Evolutionary conservation across 2,888 invertebrate genomes (phyloP), one percentile per base, ranked within the genome.

Genomic region (Tromatobia lineatoria): DNA sequence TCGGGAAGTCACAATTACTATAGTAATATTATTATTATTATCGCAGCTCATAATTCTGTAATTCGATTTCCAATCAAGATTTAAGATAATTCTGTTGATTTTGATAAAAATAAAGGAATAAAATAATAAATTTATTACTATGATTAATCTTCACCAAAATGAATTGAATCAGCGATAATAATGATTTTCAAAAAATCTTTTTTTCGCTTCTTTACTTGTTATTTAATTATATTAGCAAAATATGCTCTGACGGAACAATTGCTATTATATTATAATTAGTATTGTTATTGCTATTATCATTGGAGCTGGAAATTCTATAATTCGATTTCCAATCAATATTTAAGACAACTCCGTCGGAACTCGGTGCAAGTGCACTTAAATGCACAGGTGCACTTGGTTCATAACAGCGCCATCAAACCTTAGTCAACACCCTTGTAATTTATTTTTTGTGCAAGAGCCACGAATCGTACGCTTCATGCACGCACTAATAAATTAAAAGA

Each of bases 331-430:
- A 15, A 59, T 59, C 25, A 29, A 29, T 25, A 25, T 15, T 29
- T 15, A n/a, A 29, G n/a, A 29, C n/a, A 59, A 59, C 15, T 29
- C 1, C 29, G 25, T 6, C 13, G 8, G 3, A 29, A 25, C 59
- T 29, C 57, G 61, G 34, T n/a, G 29, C 18, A 29, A 47, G 59
- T 47, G 47, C 59, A 45, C 73, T 29, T 18, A 47, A 25, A 34
- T 29, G 29, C 59, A 29, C 59, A 74, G 59, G 73, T 74, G 73
- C 59, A 61, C 59, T 74, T 29, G 25, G 18, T 13, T 47, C 25
- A 47, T 64, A 64, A 64, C 64, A 11, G 64, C 64, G 38, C 18
- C 38, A 64, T 42, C 18, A 38, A 34, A 38, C 64, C 38, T 20
- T 42, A 20, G 18, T 20, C n/a, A 10, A 18, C 64, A 10, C 64